A percentile compares a stretch with the other conserved stretches of the same genome.
Evolutionary conservation across 2,888 invertebrate genomes (phyloP).

Genomic region (Sinelater perroti): DNA sequence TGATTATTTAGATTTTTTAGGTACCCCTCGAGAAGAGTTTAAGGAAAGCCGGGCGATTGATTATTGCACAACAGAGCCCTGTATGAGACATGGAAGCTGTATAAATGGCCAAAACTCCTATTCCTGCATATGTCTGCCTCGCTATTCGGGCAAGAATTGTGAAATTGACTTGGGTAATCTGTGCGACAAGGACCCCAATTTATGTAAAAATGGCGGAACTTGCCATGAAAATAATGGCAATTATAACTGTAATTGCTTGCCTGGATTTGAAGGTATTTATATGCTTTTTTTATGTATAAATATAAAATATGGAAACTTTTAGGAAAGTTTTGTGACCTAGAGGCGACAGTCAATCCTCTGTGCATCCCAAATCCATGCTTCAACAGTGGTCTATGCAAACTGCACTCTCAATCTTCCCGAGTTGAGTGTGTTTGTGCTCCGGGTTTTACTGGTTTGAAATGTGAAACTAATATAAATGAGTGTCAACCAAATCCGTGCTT

Average conservation of each 20-base stretch:
- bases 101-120: constrained; percentile 80
- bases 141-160: constrained; percentile 89
- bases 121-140: constrained; percentile 84
- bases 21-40: constrained; percentile 66
- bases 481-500: constrained; percentile 76
- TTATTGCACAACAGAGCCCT: constrained; percentile 81
- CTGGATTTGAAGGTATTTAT: constrained; percentile 72
- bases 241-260: constrained; percentile 75
- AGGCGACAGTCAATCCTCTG: constrained; percentile 72
- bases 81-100: constrained; percentile 84
- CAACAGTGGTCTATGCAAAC: constrained; percentile 80
- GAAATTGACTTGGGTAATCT: constrained; percentile 82
- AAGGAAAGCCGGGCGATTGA: constrained; percentile 67
- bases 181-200: constrained; percentile 66
- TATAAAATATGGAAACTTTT: too few species aligned
- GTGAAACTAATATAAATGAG: constrained; percentile 80
- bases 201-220: constrained; percentile 78
- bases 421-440: constrained; percentile 58
- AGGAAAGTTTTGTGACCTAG: constrained; percentile 76
- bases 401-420: constrained; percentile 62
- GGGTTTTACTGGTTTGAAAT: constrained; percentile 74
- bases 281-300: constrained; percentile 5
- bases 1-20: constrained; percentile 49
- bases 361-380: constrained; percentile 82
- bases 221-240: constrained; percentile 77